Evolutionary conservation across 2,797 vertebrate genomes (phyloP), one percentile per base, ranked within the genome.

Genomic region (Channa striata): DNA sequence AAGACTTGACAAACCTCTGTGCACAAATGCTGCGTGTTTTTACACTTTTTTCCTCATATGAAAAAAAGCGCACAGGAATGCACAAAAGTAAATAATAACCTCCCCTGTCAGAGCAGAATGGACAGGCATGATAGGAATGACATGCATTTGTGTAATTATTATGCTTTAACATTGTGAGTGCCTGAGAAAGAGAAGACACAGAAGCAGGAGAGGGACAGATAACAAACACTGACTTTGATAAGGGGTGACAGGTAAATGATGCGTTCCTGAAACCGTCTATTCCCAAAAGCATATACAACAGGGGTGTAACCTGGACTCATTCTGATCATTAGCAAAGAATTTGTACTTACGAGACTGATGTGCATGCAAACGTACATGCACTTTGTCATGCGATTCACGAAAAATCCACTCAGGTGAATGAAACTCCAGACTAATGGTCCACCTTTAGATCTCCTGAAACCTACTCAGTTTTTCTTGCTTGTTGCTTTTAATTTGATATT

Each of bases 71-170:
- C 23, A 16, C 50, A 37, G 16, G 21, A 44, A 74, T 50, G 63
- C 46, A 43, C 40, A 51, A 34, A 59, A 61, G 56, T 43, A 76
- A 47, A 71, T 49, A 66, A 52, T 74, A 52, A 53, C 7, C 65
- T 61, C 30, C 30, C 12, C 63, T 44, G 70, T 70, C 68, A 73
- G 25, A 63, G 67, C 33, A 34, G 59, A 68, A 42, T 25, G 33
- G 40, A 23, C 20, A 62, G 46, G 60, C 21, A 59, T 10, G 70
- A 59, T 2, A 68, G 71, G 72, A 81, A 87, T 59, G 83, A 58
- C 44, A 63, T 59, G 52, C 68, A 78, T 89, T 78, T 56, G 43
- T 10, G 4, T 87, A 86, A 88, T 85, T 69, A 77, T 87, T 86
- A 78, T 81, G 66, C 64, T 70, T 59, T 63, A 33, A 37, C 49